Evolutionary conservation across 2,113 vertebrate species (phyloP), one percentile per base, ranked within the genome.

Genomic region (Columba janthina): DNA sequence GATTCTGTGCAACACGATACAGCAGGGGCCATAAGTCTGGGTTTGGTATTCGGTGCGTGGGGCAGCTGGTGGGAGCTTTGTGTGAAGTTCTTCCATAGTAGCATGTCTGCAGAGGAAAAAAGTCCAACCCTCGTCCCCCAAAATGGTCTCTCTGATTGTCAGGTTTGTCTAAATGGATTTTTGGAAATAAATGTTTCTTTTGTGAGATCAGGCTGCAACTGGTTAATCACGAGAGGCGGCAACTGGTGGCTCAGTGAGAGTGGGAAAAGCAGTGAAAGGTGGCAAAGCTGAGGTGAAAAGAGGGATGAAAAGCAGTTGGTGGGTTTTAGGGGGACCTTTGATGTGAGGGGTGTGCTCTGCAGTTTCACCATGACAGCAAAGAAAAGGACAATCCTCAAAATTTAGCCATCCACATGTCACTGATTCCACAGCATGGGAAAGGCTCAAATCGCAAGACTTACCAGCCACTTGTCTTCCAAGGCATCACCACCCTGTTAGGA

Each of bases 181-280:
- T 75, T 89, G 44, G 76, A 88, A 97, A 97, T 95, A 97, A 97
- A 97, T 20, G 20, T 78, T 66, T 32, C 40, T 91, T 91, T 86
- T 46, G 32, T 66, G 66, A 96, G 44, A 21, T 15, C 7, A 3
- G 2, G 31, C 58, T 53, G 54, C 20, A 42, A 21, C 6, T 13
- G 1, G 1, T 15, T 69, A 2, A 4, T 46, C 28, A 48, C 16
- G 50, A 5, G 28, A 74, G 24, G 28, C 1, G 5, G 34, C 17
- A 32, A 56, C 9, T 5, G 18, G 60, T 50, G 29, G 57, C 34
- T 50, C 9, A 12, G 13, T 24, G 54, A 53, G 70, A 62, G 28
- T 0, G 0, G 69, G 51, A 48, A 25, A 34, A 48, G n/a, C 22
- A 50, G 14, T 5, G 8, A 65, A 69, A 74, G 10, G 1, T 1